Base-by-base conservation (phyloP, 2,797 vertebrate species). In the Martes flavigula region DNA sequence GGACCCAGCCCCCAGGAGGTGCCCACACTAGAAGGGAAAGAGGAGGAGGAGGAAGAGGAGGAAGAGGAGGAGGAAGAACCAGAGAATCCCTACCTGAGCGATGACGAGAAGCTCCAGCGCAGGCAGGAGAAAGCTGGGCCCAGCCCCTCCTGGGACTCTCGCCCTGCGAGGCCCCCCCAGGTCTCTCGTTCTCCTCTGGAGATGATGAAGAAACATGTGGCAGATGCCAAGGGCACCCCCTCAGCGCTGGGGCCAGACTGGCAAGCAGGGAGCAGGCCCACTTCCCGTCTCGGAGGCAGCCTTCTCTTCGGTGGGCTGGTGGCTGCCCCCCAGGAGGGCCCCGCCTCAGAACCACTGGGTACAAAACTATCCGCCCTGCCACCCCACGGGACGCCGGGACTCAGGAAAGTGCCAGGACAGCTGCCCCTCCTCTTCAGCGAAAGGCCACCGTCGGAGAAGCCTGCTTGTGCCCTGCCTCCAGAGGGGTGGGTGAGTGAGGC, bases 281-380 rank as follows among this genome's bases (percentile, higher is more conserved):
- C 97, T 43, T 99, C 99, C 0, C 99, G 99, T 3, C 98, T 99
- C 17, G 99, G 99, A 82, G 99, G 98, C 97, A 99, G 99, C 8
- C 46, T 99, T 92, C 98, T 99, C 96, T 99, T 99, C 82, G 97
- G 99, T 38, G 95, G 56, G 17, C 81, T 5, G 97, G 2, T 94
- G 9, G 72, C 96, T 99, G 98, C 1, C 98, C 99, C 2, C 98
- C 99, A 97, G 75, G 70, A 98, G 2, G 75, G 35, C 11, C n/a
- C 95, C 3, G 4, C 87, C 51, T 79, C n/a, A 27, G 97, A 97
- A 51, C 82, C 96, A 7, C 98, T 1, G 91, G 97, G 91, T 97
- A 35, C 91, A 83, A 97, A 95, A 87, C 75, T 95, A 4, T 97
- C 94, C 5, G 25, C 92, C 81, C 90, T 94, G 91, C 92, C 72